Evolutionary conservation across 2,113 vertebrate species (phyloP).

Genomic region (Lepus americanus): DNA sequence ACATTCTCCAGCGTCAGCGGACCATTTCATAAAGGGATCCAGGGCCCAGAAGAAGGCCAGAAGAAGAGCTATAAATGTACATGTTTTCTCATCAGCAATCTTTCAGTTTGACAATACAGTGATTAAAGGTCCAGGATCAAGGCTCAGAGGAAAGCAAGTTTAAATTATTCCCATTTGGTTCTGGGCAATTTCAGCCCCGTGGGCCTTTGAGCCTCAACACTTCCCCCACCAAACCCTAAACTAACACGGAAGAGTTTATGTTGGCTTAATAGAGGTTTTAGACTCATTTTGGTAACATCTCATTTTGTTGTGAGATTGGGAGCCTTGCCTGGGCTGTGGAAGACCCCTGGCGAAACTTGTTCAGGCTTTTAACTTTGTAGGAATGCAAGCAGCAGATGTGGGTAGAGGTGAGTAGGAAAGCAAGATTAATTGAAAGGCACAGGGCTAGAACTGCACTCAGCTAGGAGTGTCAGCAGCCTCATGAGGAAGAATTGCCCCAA

Average conservation of each 20-base stretch:
- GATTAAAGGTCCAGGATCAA: background rate
- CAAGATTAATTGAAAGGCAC: no score
- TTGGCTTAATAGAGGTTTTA: constrained; percentile 23
- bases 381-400: no score
- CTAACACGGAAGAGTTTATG: background rate
- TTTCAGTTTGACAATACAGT: constrained; percentile 14
- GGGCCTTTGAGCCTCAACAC: background rate
- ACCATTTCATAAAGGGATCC: background rate
- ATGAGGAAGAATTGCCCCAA: no score
- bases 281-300: background rate
- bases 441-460: no score
- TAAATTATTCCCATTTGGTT: background rate
- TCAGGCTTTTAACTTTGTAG: no score
- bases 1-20: background rate
- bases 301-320: background rate
- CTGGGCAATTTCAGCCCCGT: background rate
- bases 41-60: background rate
- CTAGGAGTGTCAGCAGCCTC: no score
- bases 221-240: background rate
- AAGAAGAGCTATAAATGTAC: background rate
- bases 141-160: background rate
- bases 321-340: no score
- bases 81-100: background rate
- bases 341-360: no score
- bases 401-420: no score